Evolutionary conservation across 2,797 vertebrate species (phyloP), one percentile per base, ranked within the genome.

Genomic region (Pteronotus mesoamericanus): DNA sequence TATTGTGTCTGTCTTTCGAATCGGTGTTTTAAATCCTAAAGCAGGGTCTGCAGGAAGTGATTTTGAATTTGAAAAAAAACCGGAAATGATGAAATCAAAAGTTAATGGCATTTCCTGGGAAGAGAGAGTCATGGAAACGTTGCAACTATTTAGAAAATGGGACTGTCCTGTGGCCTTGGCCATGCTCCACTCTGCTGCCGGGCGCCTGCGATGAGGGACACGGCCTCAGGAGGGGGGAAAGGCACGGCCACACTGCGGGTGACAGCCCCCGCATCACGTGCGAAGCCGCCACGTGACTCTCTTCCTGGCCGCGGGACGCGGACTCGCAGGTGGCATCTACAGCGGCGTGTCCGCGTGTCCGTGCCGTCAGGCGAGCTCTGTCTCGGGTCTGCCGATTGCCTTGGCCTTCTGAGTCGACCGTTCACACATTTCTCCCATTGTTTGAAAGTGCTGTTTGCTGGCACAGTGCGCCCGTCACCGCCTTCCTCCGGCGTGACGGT

Each of bases 51-150:
- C 5, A 59, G 48, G 83, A 89, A 57, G 1, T 22, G 72, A 61
- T 86, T 91, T 57, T 74, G 42, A 59, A 7, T n/a, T 57, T 91
- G 29, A 61, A 71, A 89, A 80, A 59, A 4, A 7, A 66, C n/a
- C n/a, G n/a, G 34, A 69, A 82, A 66, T 90, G 80, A 61, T 44
- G 11, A 80, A 87, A 89, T 95, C 57, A 77, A 96, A 91, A 75
- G 10, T 69, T 61, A 92, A 53, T 66, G 14, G 2, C 26, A 44
- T 86, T 94, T 78, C 48, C 79, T 15, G 59, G 5, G 61, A 91
- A 95, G 55, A 86, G 1, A 71, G 34, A 88, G 61, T 39, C 44
- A 14, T 86, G 48, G 86, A 86, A 72, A 61, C 93, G 6, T 69
- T 77, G 32, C 18, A 77, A 87, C 55, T 75, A 44, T 64, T 83